Evolutionary conservation across 92 coral and sea anemone genomes (phyloP), one percentile per base, ranked within the genome.

Genomic region (Phymanthus crucifer): DNA sequence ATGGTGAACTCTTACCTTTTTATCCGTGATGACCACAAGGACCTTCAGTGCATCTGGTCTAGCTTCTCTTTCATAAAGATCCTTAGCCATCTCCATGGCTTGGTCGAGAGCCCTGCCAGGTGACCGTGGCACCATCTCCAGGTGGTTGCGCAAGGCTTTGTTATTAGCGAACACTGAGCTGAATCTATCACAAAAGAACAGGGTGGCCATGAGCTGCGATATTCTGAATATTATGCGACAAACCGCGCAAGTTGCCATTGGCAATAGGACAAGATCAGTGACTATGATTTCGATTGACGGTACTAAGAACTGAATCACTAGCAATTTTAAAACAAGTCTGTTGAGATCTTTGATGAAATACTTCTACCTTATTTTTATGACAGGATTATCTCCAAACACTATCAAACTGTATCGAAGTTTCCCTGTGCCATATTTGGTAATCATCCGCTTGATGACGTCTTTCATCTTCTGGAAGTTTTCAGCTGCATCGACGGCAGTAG

Each of bases 1-100:
- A n/a, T n/a, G n/a, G n/a, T n/a, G n/a, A n/a, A n/a, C n/a, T n/a
- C 21, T 6, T 82, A 82, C 89, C 47, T 70, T 37, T 69, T 81
- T 87, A 40, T 94, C 98, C 89, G 90, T 89, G 73, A 95, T 88
- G 6, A 95, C 92, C 1, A 90, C 95, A 40, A 95, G 81, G 8
- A 90, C 74, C 61, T 87, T 95, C 26, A 83, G 52, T 6, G 93
- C 97, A n/a, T 88, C 88, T 32, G 81, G 77, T 2, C 97, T 94
- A 3, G 84, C 91, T 38, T 82, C 91, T 19, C 81, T 76, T n/a
- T 74, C 81, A 68, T 76, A 92, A 74, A 86, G 71, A 31, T 74
- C 78, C 34, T 75, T 77, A 0, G 98, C 94, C 71, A 86, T 46
- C 73, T 82, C 83, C 58, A 95, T 61, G 52, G 94, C 90, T 50